Evolutionary conservation across 2,888 invertebrate genomes (phyloP), one percentile per base, ranked within the genome.

Genomic region (Drosophila eohydei): DNA sequence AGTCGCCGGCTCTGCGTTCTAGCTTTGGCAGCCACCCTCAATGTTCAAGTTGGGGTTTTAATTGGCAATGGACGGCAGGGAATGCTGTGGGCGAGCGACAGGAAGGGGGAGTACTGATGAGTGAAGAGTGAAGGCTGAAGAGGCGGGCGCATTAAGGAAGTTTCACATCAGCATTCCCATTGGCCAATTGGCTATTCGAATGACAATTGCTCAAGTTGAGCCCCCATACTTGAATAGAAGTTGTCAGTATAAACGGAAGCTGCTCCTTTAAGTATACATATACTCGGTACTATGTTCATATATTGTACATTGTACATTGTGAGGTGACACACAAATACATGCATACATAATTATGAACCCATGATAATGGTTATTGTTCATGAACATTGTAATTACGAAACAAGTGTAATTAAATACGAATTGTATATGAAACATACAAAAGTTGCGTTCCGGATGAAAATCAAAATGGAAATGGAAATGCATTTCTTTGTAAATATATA

Each of bases 11-110:
- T 34, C 36, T 34, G 34, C 8, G 21, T 28, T 51, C 21, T 21
- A 21, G 51, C 30, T 2, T 12, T 12, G 30, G 36, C 71, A 77
- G 50, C 78, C 64, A 78, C 78, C 78, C 78, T 62, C 46, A 16
- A 12, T 6, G 16, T 5, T 16, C 6, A 4, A 0, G 32, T 50
- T 50, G 50, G 50, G 50, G 50, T 50, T 50, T 50, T 50, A 50
- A 50, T 50, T 50, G 50, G 32, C 12, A 34, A 21, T 32, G 34
- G 32, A 7, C 32, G 16, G 32, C 16, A 16, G 32, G 3, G 32
- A 12, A 50, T 6, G 50, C 32, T 32, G 30, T 11, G 32, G 32
- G n/a, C 3, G 34, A 7, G 16, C 21, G 32, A 2, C 11, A 5
- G 48, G n/a, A 0, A 12, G 16, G 32, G 6, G 8, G 4, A 30